These are phyloP conservation scores for Ataeniobius toweri DNA, from an alignment of 2,797 vertebrate genomes.

Conservation along the genomic window DNA sequence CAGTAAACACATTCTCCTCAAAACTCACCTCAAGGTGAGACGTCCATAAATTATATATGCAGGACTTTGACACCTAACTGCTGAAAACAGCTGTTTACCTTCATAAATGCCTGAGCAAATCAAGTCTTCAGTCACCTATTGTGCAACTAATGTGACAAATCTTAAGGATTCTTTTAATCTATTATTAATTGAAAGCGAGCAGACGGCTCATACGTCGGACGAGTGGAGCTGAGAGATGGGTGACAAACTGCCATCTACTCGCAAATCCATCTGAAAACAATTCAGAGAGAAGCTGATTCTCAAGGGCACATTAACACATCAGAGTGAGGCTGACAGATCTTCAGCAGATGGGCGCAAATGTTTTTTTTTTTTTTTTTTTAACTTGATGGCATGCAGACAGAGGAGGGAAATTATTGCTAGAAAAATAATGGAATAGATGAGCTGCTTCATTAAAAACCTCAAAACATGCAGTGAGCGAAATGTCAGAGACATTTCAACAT, in stretches of 20 bases:
- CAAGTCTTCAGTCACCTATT: constrained; percentile 25
- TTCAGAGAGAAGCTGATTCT: constrained; percentile 51
- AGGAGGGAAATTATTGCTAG: constrained; percentile 33
- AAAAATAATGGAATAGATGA: constrained; percentile 51
- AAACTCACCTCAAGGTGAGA: constrained; percentile 51
- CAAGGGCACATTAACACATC: constrained; percentile 51
- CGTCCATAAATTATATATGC: constrained; percentile 47
- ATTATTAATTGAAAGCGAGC: constrained; percentile 37
- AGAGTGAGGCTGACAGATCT: constrained; percentile 73
- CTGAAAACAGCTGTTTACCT: constrained; percentile 54
- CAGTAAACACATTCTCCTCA: constrained; percentile 33
- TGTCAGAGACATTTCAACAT: neutral
- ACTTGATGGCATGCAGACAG: constrained; percentile 58
- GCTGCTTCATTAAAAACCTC: constrained; percentile 37
- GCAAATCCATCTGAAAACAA: constrained; percentile 40
- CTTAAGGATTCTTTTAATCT: constrained; percentile 33
- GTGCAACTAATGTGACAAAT: constrained; percentile 31
- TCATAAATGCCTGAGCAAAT: constrained; percentile 52
- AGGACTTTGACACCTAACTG: constrained; percentile 29
- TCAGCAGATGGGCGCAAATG: constrained; percentile 58
- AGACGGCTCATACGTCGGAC: constrained; percentile 38
- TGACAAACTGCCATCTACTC: constrained; percentile 52
- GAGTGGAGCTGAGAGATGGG: constrained; percentile 37
- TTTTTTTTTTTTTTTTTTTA: constrained; percentile 39
- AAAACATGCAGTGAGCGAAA: constrained; percentile 41